phyloP scores from a whole-genome alignment of 2,888 invertebrate genomes.

The Fragum sueziense region DNA sequence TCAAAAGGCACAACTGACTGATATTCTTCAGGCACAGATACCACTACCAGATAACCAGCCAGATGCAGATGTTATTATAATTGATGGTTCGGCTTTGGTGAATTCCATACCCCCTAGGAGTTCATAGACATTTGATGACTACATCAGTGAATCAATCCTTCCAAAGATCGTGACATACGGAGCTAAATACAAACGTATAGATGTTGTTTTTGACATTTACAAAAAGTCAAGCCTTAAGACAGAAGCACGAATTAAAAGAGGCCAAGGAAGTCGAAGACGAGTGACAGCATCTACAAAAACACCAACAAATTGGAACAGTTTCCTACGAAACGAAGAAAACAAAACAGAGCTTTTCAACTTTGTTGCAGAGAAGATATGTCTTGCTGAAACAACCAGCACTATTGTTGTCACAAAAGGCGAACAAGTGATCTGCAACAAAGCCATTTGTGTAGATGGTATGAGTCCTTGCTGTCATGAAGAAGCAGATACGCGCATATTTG shows the following conservation, averaged over 20 bases:
- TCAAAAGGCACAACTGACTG: conserved; percentile 47
- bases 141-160: conserved; percentile 21
- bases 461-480: conserved; percentile 35
- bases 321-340: conserved; percentile 44
- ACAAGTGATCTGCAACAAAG: not conserved
- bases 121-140: conserved; percentile 33
- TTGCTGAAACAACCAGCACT: conserved; percentile 1
- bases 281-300: conserved; percentile 41
- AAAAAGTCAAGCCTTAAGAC: conserved; percentile 29
- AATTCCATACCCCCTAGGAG: conserved; percentile 20
- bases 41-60: conserved; percentile 1
- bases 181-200: conserved; percentile 34
- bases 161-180: conserved; percentile 28
- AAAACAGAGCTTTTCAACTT: conserved; percentile 56
- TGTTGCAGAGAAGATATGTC: conserved; percentile 42
- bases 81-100: conserved; percentile 31
- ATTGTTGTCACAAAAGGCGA: not conserved
- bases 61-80: conserved; percentile 22
- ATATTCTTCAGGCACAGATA: conserved; percentile 28
- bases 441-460: not conserved
- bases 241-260: conserved; percentile 46
- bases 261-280: conserved; percentile 35
- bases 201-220: conserved; percentile 52
- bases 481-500: conserved; percentile 37
- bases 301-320: conserved; percentile 50